A percentile compares a stretch with the other conserved stretches of the same genome.
Evolutionary conservation across 2,113 vertebrate species (phyloP).

Genomic region (Dicerorhinus sumatrensis): DNA sequence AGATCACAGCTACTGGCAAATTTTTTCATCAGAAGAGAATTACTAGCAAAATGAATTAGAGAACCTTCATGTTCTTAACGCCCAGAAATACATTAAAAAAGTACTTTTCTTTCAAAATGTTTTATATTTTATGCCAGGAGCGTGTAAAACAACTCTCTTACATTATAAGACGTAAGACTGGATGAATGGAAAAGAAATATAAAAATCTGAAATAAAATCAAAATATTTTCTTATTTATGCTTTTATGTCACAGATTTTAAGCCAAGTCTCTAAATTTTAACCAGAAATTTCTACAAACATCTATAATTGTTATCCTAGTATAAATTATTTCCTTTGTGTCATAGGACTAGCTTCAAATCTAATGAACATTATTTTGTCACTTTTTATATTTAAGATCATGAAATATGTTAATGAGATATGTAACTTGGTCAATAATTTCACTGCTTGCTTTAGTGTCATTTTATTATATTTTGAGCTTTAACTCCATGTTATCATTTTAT

Average conservation of each 20-base stretch:
- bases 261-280: not conserved
- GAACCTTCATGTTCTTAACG: conserved; percentile 10
- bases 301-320: not conserved
- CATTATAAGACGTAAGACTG: not conserved
- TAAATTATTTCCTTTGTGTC: not conserved
- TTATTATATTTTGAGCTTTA: conserved; percentile 17
- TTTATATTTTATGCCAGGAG: conserved; percentile 21
- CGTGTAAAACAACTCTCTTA: not conserved
- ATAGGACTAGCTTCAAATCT: not conserved
- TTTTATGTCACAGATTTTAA: not conserved
- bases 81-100: not conserved
- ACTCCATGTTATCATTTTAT: not conserved
- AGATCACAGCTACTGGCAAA: not conserved
- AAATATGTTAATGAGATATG: not conserved
- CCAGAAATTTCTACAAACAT: not conserved
- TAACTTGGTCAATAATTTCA: not conserved
- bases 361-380: not conserved
- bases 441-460: not conserved
- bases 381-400: conserved; percentile 17
- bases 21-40: conserved; percentile 12
- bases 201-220: not conserved
- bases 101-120: not conserved
- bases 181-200: not conserved
- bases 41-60: conserved; percentile 13
- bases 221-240: not conserved